Conservation (phyloP, 2,113 vertebrate species). For the Nestor notabilis region DNA sequence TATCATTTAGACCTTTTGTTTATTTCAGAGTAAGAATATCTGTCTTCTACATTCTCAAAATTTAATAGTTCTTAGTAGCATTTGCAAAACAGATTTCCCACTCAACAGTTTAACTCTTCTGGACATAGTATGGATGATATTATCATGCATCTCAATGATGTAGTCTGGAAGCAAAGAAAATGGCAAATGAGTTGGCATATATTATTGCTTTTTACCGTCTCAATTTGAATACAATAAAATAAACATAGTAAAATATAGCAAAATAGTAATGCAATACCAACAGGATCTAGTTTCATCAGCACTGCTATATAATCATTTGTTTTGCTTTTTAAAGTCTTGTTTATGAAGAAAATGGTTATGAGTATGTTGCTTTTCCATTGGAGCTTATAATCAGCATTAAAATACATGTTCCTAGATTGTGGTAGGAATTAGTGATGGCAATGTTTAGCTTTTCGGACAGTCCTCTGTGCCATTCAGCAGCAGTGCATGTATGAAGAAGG, state of each 20-base stretch:
- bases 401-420: background rate
- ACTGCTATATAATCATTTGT: background rate
- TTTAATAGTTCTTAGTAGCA: background rate
- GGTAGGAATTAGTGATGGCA: background rate
- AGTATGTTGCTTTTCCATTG: background rate
- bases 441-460: background rate
- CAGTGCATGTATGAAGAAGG: background rate
- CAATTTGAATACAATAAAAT: slow-evolving; percentile 41
- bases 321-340: background rate
- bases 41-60: background rate
- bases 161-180: slow-evolving; percentile 32
- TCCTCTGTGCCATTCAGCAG: background rate
- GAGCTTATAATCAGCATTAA: background rate
- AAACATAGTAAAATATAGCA: background rate
- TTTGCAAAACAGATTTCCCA: background rate
- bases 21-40: background rate
- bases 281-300: slow-evolving; percentile 9
- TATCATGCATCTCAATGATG: background rate
- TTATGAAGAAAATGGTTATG: background rate
- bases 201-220: background rate
- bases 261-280: background rate
- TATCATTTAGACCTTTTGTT: background rate
- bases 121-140: background rate
- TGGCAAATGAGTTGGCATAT: slow-evolving; percentile 23
- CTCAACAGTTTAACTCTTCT: background rate